Evolutionary conservation across 2,113 vertebrate species (phyloP).

Genomic region (Chaetorhynchus papuensis): DNA sequence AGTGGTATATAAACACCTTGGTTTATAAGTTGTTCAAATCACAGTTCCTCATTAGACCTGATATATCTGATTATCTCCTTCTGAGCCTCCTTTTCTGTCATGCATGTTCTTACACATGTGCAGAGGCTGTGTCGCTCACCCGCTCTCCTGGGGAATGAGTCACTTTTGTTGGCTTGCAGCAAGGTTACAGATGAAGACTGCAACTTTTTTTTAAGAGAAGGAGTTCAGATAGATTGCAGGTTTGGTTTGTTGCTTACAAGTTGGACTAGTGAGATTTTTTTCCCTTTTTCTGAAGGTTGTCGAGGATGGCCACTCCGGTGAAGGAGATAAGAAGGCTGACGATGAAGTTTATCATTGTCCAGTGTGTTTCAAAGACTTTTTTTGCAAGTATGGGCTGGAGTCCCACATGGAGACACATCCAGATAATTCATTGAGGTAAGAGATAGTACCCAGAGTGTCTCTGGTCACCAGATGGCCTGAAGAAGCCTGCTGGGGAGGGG

Average conservation of each 20-base stretch:
- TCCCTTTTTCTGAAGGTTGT: slow-evolving; percentile 65
- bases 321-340: slow-evolving; percentile 70
- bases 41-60: neutral
- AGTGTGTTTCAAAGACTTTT: slow-evolving; percentile 90
- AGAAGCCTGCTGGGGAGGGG: neutral
- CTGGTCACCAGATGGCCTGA: neutral
- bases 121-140: neutral
- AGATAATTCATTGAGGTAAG: slow-evolving; percentile 86
- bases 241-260: neutral
- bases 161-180: neutral
- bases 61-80: neutral
- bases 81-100: neutral
- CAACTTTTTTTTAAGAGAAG: neutral
- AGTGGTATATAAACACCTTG: neutral
- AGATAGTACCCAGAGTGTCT: neutral
- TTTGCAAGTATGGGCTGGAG: slow-evolving; percentile 88
- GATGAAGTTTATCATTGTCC: slow-evolving; percentile 86
- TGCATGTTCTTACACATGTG: neutral
- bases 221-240: neutral
- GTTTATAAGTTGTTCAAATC: neutral
- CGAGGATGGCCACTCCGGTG: slow-evolving; percentile 73
- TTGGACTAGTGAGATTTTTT: neutral
- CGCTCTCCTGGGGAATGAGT: neutral
- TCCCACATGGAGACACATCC: slow-evolving; percentile 93
- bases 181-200: neutral